Conservation (phyloP, 2,797 vertebrate genomes). For the Mus caroli region DNA sequence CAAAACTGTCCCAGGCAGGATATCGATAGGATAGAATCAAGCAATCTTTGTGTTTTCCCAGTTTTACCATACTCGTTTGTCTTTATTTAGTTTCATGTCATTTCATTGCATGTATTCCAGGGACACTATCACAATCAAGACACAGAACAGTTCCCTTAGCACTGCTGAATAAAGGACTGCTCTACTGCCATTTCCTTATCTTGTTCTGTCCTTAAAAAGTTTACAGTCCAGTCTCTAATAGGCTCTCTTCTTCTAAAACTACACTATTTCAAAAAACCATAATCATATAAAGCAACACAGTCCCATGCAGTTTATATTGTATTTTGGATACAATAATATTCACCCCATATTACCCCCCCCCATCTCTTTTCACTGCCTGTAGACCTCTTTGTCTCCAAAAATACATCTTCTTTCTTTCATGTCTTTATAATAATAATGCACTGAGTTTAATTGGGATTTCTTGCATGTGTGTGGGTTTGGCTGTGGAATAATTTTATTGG, state of each 20-base stretch:
- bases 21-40: background rate
- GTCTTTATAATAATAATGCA: background rate
- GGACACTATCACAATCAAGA: background rate
- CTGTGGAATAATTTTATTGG: background rate
- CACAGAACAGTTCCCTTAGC: background rate
- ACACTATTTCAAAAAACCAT: constrained; percentile 13
- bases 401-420: background rate
- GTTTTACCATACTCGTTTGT: constrained; percentile 20
- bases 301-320: background rate
- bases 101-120: background rate
- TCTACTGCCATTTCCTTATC: background rate
- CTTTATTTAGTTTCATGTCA: background rate
- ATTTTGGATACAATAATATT: background rate
- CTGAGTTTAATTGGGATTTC: background rate
- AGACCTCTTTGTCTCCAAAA: background rate
- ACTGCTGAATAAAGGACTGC: background rate
- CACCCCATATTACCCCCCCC: background rate
- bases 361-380: background rate
- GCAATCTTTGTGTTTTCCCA: background rate
- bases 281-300: background rate
- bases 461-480: background rate
- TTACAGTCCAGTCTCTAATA: background rate
- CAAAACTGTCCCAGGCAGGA: background rate
- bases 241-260: background rate
- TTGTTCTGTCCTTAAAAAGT: background rate